Evolutionary conservation across 2,113 vertebrate species (phyloP).

Genomic region (Gobius niger): DNA sequence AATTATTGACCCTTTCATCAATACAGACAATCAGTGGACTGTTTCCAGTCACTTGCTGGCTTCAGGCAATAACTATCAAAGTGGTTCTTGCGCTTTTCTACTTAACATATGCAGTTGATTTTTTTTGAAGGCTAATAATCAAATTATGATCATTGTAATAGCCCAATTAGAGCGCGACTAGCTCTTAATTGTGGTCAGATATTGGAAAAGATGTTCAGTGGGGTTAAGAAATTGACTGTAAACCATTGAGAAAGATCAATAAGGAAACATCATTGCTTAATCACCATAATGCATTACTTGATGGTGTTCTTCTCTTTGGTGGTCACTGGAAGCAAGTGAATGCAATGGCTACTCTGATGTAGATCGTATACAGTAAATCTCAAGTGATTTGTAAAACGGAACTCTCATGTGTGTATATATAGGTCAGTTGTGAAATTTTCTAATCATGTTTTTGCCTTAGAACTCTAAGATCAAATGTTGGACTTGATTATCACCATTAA

Average conservation of each 20-base stretch:
- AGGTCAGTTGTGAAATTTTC: too few species aligned
- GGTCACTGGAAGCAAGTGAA: not conserved
- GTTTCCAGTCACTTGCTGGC: slow-evolving; percentile 19
- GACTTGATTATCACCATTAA: too few species aligned
- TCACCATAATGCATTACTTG: slow-evolving; percentile 8
- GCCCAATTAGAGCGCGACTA: not conserved
- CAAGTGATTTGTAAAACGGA: too few species aligned
- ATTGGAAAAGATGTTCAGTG: not conserved
- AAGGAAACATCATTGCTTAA: not conserved
- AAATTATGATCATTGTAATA: not conserved
- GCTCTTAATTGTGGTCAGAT: not conserved
- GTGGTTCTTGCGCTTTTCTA: not conserved
- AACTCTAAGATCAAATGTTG: too few species aligned
- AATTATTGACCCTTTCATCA: slow-evolving; percentile 56
- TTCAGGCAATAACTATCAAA: slow-evolving; percentile 22
- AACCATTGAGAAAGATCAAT: not conserved
- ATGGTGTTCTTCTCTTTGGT: not conserved
- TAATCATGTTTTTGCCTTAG: too few species aligned
- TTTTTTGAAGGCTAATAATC: not conserved
- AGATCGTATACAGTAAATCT: not conserved
- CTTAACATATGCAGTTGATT: not conserved
- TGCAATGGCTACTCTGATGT: not conserved
- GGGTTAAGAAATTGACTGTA: slow-evolving; percentile 7
- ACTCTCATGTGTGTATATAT: too few species aligned
- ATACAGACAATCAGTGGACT: slow-evolving; percentile 51